Percentiles rank a stretch among this genome's conserved stretches.
Conservation (phyloP, 1,140 invertebrate species). For the Heliothis virescens region DNA sequence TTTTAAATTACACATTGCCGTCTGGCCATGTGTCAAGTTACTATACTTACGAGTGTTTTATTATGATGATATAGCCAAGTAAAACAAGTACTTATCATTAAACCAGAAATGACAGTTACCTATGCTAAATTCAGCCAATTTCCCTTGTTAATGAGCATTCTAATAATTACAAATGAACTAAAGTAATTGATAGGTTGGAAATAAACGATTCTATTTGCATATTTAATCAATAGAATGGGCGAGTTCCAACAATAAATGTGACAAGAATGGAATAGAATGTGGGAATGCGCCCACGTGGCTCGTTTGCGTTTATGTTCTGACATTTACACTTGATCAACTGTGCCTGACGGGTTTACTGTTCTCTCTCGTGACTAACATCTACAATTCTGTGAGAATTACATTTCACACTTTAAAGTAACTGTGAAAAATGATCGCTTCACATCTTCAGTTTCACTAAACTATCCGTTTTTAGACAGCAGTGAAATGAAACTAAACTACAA, state of each 20-base stretch:
- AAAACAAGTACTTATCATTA: slow-evolving; percentile 14
- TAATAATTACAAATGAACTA: no score
- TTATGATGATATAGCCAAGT: background rate
- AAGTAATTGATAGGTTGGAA: no score
- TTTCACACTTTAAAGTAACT: background rate
- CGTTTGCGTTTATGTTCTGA: background rate
- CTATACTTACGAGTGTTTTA: no score
- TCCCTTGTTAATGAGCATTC: slow-evolving; percentile 30
- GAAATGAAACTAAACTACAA: background rate
- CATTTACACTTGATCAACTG: slow-evolving; percentile 11
- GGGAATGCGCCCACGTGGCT: slow-evolving; percentile 19
- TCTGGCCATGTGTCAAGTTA: background rate
- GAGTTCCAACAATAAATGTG: slow-evolving; percentile 17
- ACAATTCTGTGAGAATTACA: background rate
- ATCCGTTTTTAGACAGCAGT: background rate
- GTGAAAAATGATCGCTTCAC: background rate
- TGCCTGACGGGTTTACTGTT: background rate
- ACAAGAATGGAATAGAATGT: slow-evolving; percentile 38
- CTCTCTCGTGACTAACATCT: background rate
- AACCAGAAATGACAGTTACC: slow-evolving; percentile 1
- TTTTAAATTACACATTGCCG: background rate
- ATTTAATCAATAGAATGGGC: slow-evolving; percentile 26
- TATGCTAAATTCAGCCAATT: slow-evolving; percentile 13
- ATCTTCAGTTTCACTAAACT: background rate
- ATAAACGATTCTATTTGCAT: slow-evolving; percentile 34